Evolutionary conservation across 64 coral and sea anemone genomes (phyloP), one percentile per base, ranked within the genome.

Genomic region (Platygyra sinensis): DNA sequence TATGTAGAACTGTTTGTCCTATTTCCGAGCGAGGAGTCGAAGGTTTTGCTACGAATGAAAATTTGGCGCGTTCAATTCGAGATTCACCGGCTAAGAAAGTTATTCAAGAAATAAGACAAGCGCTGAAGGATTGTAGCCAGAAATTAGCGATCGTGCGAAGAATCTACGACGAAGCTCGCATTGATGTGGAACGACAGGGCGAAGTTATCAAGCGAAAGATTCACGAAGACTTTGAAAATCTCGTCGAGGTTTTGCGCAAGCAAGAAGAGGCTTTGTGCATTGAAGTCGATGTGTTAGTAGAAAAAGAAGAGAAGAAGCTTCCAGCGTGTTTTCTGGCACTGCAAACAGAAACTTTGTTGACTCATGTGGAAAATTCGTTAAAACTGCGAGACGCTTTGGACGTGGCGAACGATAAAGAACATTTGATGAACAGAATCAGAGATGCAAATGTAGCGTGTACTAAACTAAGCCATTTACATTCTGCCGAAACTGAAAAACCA

Each of bases 221-320:
- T 79, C 94, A 85, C 29, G 94, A 95, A 72, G 87, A 86, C 13
- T 75, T 79, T 30, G 86, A 92, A 24, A 95, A 95, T 85, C 75
- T 95, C 1, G 72, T 95, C 10, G 94, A 95, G 5, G 67, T 95
- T 25, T 86, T 95, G 27, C 38, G 86, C 69, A 88, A 86, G 62
- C 94, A 95, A 74, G 94, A 95, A 79, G 91, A 78, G 51, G 67
- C 64, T 0, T 62, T 95, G 60, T 89, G 78, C 61, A 22, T 83
- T 64, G 77, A 95, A 73, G 90, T 92, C 12, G 94, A 95, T 27
- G 63, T 25, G 31, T 82, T 95, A 18, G 63, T 95, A 0, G n/a
- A 59, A 14, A 92, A 76, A 71, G 89, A 95, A 59, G 86, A 88
- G 76, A 83, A 72, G 52, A 77, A 52, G 6, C 90, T 92, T 72